These are phyloP conservation scores for Limenitis camilla DNA, from an alignment of 2,888 invertebrate species.

Conservation along the genomic window DNA sequence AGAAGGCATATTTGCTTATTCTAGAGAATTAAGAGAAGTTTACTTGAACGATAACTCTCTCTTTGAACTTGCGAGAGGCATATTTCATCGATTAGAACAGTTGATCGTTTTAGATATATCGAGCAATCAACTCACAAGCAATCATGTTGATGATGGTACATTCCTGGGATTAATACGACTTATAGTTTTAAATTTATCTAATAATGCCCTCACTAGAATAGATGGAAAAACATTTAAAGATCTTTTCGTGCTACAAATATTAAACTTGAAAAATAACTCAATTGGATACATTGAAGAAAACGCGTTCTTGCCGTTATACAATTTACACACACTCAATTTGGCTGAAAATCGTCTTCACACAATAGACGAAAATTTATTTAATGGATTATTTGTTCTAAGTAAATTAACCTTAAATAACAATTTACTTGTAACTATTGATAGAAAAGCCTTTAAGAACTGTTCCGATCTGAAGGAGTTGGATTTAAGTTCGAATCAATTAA, in stretches of 20 bases:
- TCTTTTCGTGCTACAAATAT: constrained; percentile 87
- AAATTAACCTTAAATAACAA: constrained; percentile 91
- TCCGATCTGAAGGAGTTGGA: constrained; percentile 91
- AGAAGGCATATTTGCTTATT: constrained; percentile 85
- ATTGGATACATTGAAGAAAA: constrained; percentile 92
- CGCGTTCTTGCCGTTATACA: constrained; percentile 90
- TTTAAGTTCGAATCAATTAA: constrained; percentile 88
- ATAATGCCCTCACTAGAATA: constrained; percentile 88
- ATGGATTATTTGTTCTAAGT: constrained; percentile 87
- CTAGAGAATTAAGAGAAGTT: constrained; percentile 86
- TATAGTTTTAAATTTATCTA: constrained; percentile 88
- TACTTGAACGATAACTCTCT: constrained; percentile 90
- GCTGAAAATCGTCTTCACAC: constrained; percentile 90
- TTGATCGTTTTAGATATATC: constrained; percentile 88
- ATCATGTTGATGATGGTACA: constrained; percentile 88
- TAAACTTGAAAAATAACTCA: constrained; percentile 89
- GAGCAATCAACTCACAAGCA: constrained; percentile 88
- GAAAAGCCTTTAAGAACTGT: constrained; percentile 89
- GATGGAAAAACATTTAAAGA: constrained; percentile 91
- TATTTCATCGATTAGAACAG: constrained; percentile 89
- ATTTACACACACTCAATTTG: constrained; percentile 90
- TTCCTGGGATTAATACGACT: constrained; percentile 89
- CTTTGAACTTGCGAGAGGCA: constrained; percentile 85
- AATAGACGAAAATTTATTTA: constrained; percentile 86
- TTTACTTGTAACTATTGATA: constrained; percentile 84